Conservation (phyloP, 2,888 invertebrate genomes). For the Allolobophora icterica region DNA sequence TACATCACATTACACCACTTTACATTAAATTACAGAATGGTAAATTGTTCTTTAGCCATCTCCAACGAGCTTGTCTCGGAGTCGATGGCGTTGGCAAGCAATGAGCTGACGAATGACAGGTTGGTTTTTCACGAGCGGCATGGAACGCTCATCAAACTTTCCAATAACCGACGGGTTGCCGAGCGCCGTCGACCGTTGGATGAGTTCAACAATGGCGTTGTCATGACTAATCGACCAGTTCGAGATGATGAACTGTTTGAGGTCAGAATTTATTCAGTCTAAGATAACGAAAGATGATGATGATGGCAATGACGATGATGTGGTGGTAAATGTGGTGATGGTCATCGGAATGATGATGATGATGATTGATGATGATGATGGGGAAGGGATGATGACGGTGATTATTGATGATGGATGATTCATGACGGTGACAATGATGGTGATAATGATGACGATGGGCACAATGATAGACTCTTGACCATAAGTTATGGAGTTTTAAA, state of each 20-base stretch:
- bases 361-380: neutral
- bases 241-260: conserved; percentile 64
- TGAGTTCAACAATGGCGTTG: conserved; percentile 65
- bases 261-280: conserved; percentile 48
- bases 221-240: conserved; percentile 64
- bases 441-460: too few species aligned
- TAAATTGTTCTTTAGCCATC: conserved; percentile 39
- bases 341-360: neutral
- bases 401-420: too few species aligned
- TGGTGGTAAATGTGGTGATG: too few species aligned
- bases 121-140: conserved; percentile 83
- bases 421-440: too few species aligned
- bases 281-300: neutral
- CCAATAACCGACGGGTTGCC: conserved; percentile 58
- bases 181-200: conserved; percentile 62
- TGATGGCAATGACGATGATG: neutral
- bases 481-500: neutral
- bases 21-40: neutral
- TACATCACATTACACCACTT: neutral
- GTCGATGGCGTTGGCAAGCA: conserved; percentile 41
- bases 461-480: too few species aligned
- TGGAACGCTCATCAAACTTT: conserved; percentile 81
- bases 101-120: conserved; percentile 56
- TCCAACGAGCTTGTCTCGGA: conserved; percentile 22
- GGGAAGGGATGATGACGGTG: too few species aligned